Base-by-base conservation (phyloP, 2,888 invertebrate species). In the Trachelus stipa region DNA sequence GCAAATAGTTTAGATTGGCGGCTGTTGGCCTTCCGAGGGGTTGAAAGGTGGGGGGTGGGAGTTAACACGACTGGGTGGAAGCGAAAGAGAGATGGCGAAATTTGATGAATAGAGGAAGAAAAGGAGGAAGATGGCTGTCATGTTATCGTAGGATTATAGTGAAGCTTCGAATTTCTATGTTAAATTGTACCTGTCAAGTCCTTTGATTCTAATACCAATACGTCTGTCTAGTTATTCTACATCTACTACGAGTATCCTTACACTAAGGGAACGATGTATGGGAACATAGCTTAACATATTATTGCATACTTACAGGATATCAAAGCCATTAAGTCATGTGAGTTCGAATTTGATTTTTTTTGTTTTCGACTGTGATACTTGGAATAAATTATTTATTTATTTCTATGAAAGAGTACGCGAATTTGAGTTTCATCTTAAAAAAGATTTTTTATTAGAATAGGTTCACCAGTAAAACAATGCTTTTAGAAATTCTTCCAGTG, bases 371-470 rank as follows among this genome's bases (percentile, higher is more conserved):
- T 77, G 77, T 77, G 73, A 77, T 74, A 68, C 73, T 35, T 76
- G 68, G 15, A 75, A 77, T 75, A 77, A 73, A 76, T 73, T n/a
- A 73, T 73, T 77, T 77, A 73, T 68, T 73, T 23, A 11, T 68
- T 3, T n/a, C 74, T 56, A 56, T 56, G 56, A 2, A 23, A 56
- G 9, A 23, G 23, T 56, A 56, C 23, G 23, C 6, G 23, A 56
- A 2, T 23, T 23, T 23, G 56, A 56, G 23, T 23, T 56, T 56
- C 23, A 56, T 15, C 23, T 0, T 56, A 9, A 23, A 15, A 40
- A 9, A 9, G 0, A 2, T 23, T 56, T 56, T 23, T 23, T 0
- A 56, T 56, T 56, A 12, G 12, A 35, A 12, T 35, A 35, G 12
- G 12, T 35, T 12, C 3, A 35, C 12, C 35, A 35, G 12, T 35